These are phyloP conservation scores for Barypeithes pellucidus DNA, from an alignment of 2,888 invertebrate species.

Conservation along the genomic window DNA sequence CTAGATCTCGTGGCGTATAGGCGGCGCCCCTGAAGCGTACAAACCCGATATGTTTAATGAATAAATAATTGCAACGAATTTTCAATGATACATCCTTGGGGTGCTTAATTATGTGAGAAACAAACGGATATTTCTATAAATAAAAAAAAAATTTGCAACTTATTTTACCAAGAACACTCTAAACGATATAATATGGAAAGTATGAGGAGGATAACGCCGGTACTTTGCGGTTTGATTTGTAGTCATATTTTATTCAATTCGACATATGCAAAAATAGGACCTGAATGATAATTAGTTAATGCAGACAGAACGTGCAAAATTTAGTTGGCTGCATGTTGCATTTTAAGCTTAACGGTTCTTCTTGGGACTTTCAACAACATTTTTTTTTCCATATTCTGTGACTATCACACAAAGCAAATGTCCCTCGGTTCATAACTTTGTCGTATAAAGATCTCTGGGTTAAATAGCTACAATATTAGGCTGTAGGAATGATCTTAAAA, in stretches of 20 bases:
- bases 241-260: slow-evolving; percentile 34
- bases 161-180: slow-evolving; percentile 38
- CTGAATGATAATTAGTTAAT: slow-evolving; percentile 30
- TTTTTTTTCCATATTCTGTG: too few species aligned
- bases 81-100: slow-evolving; percentile 37
- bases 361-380: too few species aligned
- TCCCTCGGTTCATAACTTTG: too few species aligned
- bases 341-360: slow-evolving; percentile 28
- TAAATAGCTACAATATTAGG: too few species aligned
- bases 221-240: slow-evolving; percentile 34
- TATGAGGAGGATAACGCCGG: slow-evolving; percentile 38
- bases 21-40: too few species aligned
- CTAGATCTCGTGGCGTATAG: too few species aligned
- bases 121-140: not conserved
- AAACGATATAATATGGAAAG: slow-evolving; percentile 23
- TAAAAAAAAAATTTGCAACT: slow-evolving; percentile 20
- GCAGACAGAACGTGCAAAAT: slow-evolving; percentile 46
- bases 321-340: slow-evolving; percentile 32
- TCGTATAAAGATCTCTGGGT: too few species aligned
- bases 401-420: too few species aligned
- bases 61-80: slow-evolving; percentile 57
- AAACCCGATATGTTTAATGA: slow-evolving; percentile 56
- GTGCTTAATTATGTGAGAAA: slow-evolving; percentile 47
- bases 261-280: slow-evolving; percentile 34
- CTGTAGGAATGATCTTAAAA: too few species aligned